These are phyloP conservation scores for Nymphalis urticae DNA, from an alignment of 2,888 invertebrate species.

Conservation along the genomic window DNA sequence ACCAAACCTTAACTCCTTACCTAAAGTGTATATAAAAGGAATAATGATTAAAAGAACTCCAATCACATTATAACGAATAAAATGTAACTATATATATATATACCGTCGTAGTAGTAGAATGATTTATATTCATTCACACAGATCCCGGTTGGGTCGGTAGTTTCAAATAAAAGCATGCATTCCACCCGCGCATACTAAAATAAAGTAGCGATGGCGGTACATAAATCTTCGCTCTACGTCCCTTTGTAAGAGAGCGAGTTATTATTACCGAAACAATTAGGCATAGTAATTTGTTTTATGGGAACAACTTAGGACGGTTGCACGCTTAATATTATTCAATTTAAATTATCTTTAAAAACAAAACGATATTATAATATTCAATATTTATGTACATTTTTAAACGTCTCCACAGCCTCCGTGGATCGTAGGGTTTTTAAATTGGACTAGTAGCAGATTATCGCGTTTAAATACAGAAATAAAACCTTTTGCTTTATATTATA, in stretches of 20 bases:
- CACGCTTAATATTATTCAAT: not conserved
- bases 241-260: constrained; percentile 6
- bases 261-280: constrained; percentile 22
- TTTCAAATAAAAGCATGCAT: constrained; percentile 9
- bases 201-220: constrained; percentile 2
- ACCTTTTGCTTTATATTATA: no score
- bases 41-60: no score
- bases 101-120: no score
- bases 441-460: no score
- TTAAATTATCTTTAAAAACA: no score
- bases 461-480: no score
- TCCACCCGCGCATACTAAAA: constrained; percentile 1
- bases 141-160: not conserved
- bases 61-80: no score
- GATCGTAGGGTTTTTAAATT: no score
- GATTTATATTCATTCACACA: constrained; percentile 1
- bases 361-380: not conserved
- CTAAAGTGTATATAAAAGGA: no score
- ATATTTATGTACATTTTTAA: not conserved
- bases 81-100: no score
- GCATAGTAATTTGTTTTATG: constrained; percentile 16
- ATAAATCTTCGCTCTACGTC: constrained; percentile 8
- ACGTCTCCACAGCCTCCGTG: no score
- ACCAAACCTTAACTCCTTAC: no score
- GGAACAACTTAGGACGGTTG: not conserved